Evolutionary conservation across 2,888 invertebrate species (phyloP), one percentile per base, ranked within the genome.

Genomic region (Spodoptera exigua): DNA sequence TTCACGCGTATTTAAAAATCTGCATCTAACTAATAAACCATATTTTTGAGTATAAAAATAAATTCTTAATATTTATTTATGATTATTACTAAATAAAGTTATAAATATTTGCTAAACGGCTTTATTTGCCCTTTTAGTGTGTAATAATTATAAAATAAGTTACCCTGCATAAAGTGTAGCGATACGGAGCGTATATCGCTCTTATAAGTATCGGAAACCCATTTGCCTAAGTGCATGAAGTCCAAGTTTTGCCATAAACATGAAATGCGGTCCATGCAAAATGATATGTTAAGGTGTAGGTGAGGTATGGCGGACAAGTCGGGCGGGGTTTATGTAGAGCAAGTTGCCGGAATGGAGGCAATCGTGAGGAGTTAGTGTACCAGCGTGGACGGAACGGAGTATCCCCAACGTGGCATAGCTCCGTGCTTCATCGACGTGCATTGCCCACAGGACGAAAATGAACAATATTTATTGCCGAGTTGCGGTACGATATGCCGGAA

Each of bases 141-240:
- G 81, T 78, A 85, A 90, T 90, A 89, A 87, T 87, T 90, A 40
- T 81, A 82, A 86, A 85, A 84, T 83, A 87, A 85, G 81, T 84
- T 82, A 69, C 78, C 83, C 82, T 83, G 83, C 83, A 85, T 86
- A 89, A 88, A 89, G 89, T 89, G 88, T 88, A 83, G 83, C 86
- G 84, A 82, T 88, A 86, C 85, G 81, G 83, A 80, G 83, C 82
- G 83, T 82, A 87, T 87, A 89, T 84, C 78, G 85, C 87, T 87
- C 81, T 91, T 91, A 89, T 89, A 92, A 92, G 90, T 93, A 93
- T 94, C 90, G 92, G 90, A 92, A 94, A 93, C 85, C 92, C 92
- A 94, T 93, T 94, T 92, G 85, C 90, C 85, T 94, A 92, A 94
- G 93, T 93, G 92, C 92, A 92, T 88, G 89, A 87, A 92, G 90